Evolutionary conservation across 2,797 vertebrate genomes (phyloP).

Genomic region (Geotrypetes seraphini): DNA sequence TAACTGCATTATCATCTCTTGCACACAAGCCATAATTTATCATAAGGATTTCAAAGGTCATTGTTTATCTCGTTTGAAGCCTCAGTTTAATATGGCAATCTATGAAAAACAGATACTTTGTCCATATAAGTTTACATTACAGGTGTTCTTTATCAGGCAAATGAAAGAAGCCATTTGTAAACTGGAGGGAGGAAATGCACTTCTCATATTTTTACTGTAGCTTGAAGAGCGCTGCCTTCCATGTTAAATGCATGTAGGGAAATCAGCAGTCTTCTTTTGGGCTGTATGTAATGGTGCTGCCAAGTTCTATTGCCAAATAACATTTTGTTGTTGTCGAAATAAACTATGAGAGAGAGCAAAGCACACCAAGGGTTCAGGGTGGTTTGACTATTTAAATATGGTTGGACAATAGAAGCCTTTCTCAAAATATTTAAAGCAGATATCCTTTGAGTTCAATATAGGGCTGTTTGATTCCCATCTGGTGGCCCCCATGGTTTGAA

Average conservation of each 20-base stretch:
- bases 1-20: constrained; percentile 41
- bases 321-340: constrained; percentile 7
- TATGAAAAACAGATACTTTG: constrained; percentile 24
- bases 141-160: constrained; percentile 13
- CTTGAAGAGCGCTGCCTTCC: constrained; percentile 19
- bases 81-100: constrained; percentile 17
- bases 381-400: constrained; percentile 13
- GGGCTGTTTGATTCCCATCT: constrained; percentile 13
- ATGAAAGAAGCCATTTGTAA: constrained; percentile 14
- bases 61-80: constrained; percentile 27
- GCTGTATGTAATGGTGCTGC: constrained; percentile 2
- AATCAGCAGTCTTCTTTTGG: background rate
- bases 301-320: background rate
- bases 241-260: background rate
- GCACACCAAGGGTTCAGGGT: background rate
- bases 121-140: constrained; percentile 17
- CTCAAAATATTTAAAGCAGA: constrained; percentile 10
- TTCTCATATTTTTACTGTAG: constrained; percentile 11
- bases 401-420: constrained; percentile 2
- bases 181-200: too few species aligned
- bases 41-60: constrained; percentile 41
- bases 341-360: background rate
- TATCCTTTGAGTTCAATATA: constrained; percentile 11
- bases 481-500: constrained; percentile 23
- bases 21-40: constrained; percentile 40